Conservation (phyloP, 92 coral and sea anemone species). For the Epizoanthus stellaris region DNA sequence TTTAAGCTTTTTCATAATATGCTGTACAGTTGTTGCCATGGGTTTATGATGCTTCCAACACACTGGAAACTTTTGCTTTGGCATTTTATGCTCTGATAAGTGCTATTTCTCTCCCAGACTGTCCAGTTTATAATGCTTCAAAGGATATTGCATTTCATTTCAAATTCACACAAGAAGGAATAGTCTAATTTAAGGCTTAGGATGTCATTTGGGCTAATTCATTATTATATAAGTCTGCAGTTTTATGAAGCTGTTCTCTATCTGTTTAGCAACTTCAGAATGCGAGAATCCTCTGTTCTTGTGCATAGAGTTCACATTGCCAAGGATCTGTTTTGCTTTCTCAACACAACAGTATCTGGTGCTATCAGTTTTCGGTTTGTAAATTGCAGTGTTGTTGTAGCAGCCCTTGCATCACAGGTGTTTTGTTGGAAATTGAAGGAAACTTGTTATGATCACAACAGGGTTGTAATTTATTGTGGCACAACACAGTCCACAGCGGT, state of each 20-base stretch:
- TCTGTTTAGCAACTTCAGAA: slow-evolving; percentile 33
- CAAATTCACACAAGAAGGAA: background rate
- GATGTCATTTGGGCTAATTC: background rate
- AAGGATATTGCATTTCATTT: background rate
- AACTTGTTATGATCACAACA: background rate
- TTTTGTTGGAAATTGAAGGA: background rate
- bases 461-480: background rate
- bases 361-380: background rate
- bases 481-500: background rate
- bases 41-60: background rate
- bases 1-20: too few relatives aligned
- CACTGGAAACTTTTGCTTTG: too few relatives aligned
- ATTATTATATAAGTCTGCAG: background rate
- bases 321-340: background rate
- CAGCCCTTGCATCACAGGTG: background rate
- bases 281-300: slow-evolving; percentile 1
- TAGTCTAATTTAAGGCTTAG: background rate
- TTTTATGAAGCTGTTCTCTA: background rate
- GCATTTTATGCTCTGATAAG: too few relatives aligned
- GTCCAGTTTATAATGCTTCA: background rate
- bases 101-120: background rate
- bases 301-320: background rate
- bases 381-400: background rate
- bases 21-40: slow-evolving; percentile 11
- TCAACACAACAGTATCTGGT: background rate